These are phyloP conservation scores for Artemia sinica DNA, from an alignment of 2,888 invertebrate genomes.

Conservation along the genomic window DNA sequence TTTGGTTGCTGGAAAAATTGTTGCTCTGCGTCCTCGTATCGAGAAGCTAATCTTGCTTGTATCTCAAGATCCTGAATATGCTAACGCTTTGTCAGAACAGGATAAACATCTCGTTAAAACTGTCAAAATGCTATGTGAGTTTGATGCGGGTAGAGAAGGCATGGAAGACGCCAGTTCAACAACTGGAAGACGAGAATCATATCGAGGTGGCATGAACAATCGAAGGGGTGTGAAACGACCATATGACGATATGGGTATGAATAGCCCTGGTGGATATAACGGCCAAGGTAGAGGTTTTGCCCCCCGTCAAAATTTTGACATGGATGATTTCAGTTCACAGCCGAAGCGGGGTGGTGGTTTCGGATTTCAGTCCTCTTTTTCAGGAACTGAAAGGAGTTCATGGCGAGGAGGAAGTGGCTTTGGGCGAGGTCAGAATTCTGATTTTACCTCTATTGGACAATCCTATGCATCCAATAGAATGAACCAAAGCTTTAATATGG, in stretches of 20 bases:
- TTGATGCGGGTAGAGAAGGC: constrained; percentile 55
- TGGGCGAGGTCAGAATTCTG: not conserved
- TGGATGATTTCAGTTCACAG: no score
- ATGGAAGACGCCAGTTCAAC: constrained; percentile 38
- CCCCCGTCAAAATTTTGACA: no score
- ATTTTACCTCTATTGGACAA: no score
- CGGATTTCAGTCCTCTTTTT: no score
- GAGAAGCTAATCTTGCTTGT: constrained; percentile 66
- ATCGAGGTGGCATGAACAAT: not conserved
- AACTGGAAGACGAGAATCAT: constrained; percentile 22
- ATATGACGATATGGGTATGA: not conserved
- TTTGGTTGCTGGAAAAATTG: constrained; percentile 55
- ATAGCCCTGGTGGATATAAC: no score
- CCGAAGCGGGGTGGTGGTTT: no score
- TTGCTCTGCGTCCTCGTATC: constrained; percentile 69
- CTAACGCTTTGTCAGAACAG: constrained; percentile 43
- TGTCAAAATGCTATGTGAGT: constrained; percentile 52
- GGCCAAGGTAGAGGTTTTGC: no score
- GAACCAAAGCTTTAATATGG: no score
- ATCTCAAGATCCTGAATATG: constrained; percentile 58
- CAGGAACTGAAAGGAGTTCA: no score
- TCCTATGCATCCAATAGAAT: no score
- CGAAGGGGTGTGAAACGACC: constrained; percentile 5
- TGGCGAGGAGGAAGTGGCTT: not conserved
- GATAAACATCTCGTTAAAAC: constrained; percentile 53